phyloP scores from a whole-genome alignment of 2,797 vertebrate species.

The Scomberomorus guttatus region DNA sequence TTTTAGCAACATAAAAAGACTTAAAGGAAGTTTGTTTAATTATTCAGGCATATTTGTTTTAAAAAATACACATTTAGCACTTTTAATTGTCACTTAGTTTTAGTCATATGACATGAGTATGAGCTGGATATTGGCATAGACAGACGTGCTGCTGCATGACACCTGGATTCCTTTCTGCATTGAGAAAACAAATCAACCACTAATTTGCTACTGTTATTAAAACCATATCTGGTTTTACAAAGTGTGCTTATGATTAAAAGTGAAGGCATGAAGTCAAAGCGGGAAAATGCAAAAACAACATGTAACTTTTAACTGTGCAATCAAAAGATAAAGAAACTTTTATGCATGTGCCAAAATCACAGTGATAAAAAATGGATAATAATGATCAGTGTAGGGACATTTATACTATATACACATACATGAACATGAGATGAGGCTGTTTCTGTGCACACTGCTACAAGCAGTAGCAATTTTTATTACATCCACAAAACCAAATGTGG shows the following conservation, averaged over 20 bases:
- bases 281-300: too few species aligned
- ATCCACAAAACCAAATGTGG: not conserved
- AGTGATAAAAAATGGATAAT: too few species aligned
- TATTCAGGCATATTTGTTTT: too few species aligned
- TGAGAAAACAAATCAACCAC: slow-evolving; percentile 3
- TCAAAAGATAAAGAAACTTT: too few species aligned
- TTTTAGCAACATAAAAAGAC: not conserved
- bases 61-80: too few species aligned
- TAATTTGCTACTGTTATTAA: not conserved
- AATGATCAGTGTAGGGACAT: too few species aligned
- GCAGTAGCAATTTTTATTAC: not conserved
- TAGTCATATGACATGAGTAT: not conserved
- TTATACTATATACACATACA: too few species aligned
- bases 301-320: too few species aligned
- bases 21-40: not conserved
- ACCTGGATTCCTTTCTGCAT: not conserved
- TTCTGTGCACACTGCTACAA: not conserved
- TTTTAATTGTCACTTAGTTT: not conserved
- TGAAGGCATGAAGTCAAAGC: not conserved
- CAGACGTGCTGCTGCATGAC: not conserved
- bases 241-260: not conserved
- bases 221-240: slow-evolving; percentile 11
- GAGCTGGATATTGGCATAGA: not conserved
- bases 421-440: too few species aligned
- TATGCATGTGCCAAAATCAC: too few species aligned